phyloP scores from a whole-genome alignment of 2,888 invertebrate species.

The Blomia tropicalis region DNA sequence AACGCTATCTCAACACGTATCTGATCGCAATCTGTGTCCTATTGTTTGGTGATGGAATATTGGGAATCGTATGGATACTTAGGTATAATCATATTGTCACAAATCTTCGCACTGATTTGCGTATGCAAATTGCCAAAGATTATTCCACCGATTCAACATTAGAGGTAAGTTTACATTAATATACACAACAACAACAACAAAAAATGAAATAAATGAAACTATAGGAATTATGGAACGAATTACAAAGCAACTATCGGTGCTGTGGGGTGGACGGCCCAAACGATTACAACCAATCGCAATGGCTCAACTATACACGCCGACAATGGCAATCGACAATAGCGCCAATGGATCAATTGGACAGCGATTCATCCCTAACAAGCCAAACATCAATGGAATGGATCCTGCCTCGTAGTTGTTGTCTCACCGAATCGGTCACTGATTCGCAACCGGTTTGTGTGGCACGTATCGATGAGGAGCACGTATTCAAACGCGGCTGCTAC shows the following conservation, averaged over 20 bases:
- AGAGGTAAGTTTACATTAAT: conserved; percentile 18
- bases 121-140: conserved; percentile 47
- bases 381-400: no score
- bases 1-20: conserved; percentile 62
- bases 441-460: not conserved
- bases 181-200: no score
- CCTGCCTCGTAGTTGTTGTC: conserved; percentile 29
- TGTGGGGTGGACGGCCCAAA: conserved; percentile 57
- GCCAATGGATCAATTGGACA: not conserved
- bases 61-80: conserved; percentile 71
- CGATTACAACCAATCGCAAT: conserved; percentile 33
- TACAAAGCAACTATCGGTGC: conserved; percentile 50
- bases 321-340: no score
- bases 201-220: conserved; percentile 18
- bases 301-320: conserved; percentile 16
- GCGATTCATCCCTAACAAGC: not conserved
- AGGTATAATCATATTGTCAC: conserved; percentile 57
- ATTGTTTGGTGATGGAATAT: conserved; percentile 63
- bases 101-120: conserved; percentile 52
- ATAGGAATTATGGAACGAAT: conserved; percentile 33
- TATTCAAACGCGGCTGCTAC: conserved; percentile 47
- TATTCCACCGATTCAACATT: conserved; percentile 43
- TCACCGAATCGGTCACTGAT: conserved; percentile 34
- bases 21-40: conserved; percentile 62
- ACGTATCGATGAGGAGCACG: conserved; percentile 6